Base-by-base conservation (phyloP, 2,888 invertebrate species). In the Papilio protenor region DNA sequence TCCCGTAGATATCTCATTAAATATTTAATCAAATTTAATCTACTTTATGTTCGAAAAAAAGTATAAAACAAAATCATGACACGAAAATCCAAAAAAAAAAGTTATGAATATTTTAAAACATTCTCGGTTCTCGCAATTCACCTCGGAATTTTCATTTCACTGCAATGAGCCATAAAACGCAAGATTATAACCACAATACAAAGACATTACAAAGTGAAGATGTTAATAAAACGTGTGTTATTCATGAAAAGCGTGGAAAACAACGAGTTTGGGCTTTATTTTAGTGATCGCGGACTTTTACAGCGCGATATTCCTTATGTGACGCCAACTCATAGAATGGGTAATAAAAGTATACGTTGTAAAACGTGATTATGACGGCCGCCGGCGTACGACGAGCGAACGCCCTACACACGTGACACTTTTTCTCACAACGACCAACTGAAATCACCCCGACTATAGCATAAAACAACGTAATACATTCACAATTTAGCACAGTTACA, bases 331-430 rank as follows among this genome's bases (percentile, higher is more conserved):
- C 77, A 77, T 77, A 77, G 78, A 75, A 78, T 75, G 78, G 78
- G 75, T 71, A 55, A 78, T 78, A 78, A 78, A 78, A 78, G 75
- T 72, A 78, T 78, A 72, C 72, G 79, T 75, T 80, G 76, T 79
- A 79, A 80, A 80, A 80, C 78, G 79, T 78, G 79, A 80, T 79
- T 76, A 80, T 77, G 78, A 80, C 79, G 75, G 73, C 77, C 73
- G 77, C 57, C 73, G 70, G 71, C 78, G 23, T 75, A 55, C 21
- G 52, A 75, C 77, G 59, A 74, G 59, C 77, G 52, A 23, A 75
- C 70, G 21, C 64, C 55, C 45, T 23, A 27, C 57, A 64, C 78
- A 75, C 78, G 78, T 75, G 71, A 40, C 49, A 61, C 33, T 75
- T 75, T 78, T 78, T 75, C 21, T 55, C 71, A n/a, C 75, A 72